Evolutionary conservation across 2,888 invertebrate genomes (phyloP).

Genomic region (Lumbricus terrestris): DNA sequence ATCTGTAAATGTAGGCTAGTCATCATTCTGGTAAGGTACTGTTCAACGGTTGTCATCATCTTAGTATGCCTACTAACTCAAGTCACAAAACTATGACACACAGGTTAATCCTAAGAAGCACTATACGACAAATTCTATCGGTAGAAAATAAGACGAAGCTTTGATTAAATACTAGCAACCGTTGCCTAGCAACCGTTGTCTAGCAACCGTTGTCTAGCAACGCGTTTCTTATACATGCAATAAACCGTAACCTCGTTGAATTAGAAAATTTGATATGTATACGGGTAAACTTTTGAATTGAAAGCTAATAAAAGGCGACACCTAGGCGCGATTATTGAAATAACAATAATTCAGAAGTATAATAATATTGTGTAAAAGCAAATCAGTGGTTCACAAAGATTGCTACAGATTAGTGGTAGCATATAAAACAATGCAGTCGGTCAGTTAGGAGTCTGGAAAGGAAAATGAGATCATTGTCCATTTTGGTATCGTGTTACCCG

Average conservation of each 20-base stretch:
- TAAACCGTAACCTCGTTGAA: background rate
- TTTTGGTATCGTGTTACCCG: background rate
- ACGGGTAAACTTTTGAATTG: background rate
- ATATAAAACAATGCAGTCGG: background rate
- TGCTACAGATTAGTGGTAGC: background rate
- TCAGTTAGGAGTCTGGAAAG: background rate
- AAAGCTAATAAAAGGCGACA: background rate
- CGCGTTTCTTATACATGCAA: background rate
- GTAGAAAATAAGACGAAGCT: background rate
- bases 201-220: background rate
- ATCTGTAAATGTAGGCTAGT: too few species aligned
- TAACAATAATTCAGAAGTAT: background rate
- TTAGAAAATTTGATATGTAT: constrained; percentile 3
- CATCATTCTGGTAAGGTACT: too few species aligned
- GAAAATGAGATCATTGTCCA: background rate
- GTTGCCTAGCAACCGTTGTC: background rate
- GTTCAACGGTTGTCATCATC: too few species aligned
- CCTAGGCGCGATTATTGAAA: background rate
- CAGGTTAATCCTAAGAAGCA: background rate
- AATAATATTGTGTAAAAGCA: background rate
- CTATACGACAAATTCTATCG: background rate
- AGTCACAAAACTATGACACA: background rate
- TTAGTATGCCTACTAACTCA: too few species aligned
- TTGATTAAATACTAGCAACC: background rate
- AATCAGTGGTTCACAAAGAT: background rate